phyloP scores from a whole-genome alignment of 2,888 invertebrate genomes.

The Eugnorisma glareosa region DNA sequence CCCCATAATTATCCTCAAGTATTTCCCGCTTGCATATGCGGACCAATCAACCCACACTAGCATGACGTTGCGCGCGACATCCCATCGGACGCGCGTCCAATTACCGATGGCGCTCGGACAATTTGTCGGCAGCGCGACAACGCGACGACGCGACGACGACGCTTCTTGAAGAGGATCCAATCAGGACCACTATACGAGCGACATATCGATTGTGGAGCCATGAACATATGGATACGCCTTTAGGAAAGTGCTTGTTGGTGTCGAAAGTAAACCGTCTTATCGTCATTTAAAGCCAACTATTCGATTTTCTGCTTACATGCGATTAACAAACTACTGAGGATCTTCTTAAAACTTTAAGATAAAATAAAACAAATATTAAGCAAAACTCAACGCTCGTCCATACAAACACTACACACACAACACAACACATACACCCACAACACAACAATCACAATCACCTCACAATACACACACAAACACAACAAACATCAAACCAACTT shows the following conservation, averaged over 20 bases:
- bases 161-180: slow-evolving; percentile 68
- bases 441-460: too few species aligned
- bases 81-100: slow-evolving; percentile 65
- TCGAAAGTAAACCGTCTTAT: background rate
- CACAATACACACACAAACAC: too few species aligned
- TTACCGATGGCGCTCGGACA: slow-evolving; percentile 66
- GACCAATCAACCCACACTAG: slow-evolving; percentile 43
- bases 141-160: slow-evolving; percentile 53
- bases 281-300: too few species aligned
- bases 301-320: too few species aligned
- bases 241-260: background rate
- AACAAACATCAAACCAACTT: too few species aligned
- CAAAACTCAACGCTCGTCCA: too few species aligned
- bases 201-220: slow-evolving; percentile 47
- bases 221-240: slow-evolving; percentile 43
- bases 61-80: slow-evolving; percentile 51
- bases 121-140: slow-evolving; percentile 61
- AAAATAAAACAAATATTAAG: too few species aligned
- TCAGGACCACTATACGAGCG: slow-evolving; percentile 64
- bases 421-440: too few species aligned
- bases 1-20: background rate
- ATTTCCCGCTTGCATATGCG: slow-evolving; percentile 21
- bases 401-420: too few species aligned
- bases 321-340: too few species aligned
- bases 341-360: too few species aligned